Conservation (phyloP, 2,797 vertebrate species). For the Macropodus opercularis region DNA sequence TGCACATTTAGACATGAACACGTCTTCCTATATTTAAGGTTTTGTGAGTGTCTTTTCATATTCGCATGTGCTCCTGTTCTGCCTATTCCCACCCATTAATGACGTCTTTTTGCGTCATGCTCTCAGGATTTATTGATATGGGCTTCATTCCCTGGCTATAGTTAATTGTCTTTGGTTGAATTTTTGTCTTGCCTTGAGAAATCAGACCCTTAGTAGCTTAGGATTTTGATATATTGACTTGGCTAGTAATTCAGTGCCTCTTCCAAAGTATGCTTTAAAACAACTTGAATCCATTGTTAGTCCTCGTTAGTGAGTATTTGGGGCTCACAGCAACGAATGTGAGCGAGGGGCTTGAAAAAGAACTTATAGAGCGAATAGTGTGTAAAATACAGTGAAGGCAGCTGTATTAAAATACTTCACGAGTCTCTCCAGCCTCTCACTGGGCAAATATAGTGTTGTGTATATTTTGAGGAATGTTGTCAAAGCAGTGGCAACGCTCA, state of each 20-base stretch:
- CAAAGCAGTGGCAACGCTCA: not conserved
- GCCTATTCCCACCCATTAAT: slow-evolving; percentile 3
- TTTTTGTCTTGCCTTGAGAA: slow-evolving; percentile 13
- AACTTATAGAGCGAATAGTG: not conserved
- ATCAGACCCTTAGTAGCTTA: slow-evolving; percentile 4
- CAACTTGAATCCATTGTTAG: slow-evolving; percentile 3
- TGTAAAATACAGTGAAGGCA: not conserved
- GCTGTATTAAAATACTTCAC: not conserved
- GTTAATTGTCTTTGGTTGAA: slow-evolving; percentile 14
- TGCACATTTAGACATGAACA: too few relatives aligned
- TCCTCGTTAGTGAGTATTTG: not conserved
- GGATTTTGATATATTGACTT: slow-evolving; percentile 2
- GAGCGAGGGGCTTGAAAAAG: not conserved
- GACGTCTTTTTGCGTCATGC: not conserved
- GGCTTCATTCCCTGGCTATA: slow-evolving; percentile 15
- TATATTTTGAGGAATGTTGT: not conserved
- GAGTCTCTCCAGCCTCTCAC: not conserved
- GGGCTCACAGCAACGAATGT: slow-evolving; percentile 3
- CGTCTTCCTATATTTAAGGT: not conserved
- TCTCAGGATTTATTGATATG: slow-evolving; percentile 4
- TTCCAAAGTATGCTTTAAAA: slow-evolving; percentile 19
- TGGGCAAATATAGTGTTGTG: not conserved
- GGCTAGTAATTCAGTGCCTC: slow-evolving; percentile 5
- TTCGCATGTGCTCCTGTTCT: too few relatives aligned
- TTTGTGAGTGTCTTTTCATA: not conserved